A percentile compares a stretch with the other conserved stretches of the same genome.
Evolutionary conservation across 1,140 invertebrate species (phyloP).

Genomic region (Lepidotrigona ventralis): DNA sequence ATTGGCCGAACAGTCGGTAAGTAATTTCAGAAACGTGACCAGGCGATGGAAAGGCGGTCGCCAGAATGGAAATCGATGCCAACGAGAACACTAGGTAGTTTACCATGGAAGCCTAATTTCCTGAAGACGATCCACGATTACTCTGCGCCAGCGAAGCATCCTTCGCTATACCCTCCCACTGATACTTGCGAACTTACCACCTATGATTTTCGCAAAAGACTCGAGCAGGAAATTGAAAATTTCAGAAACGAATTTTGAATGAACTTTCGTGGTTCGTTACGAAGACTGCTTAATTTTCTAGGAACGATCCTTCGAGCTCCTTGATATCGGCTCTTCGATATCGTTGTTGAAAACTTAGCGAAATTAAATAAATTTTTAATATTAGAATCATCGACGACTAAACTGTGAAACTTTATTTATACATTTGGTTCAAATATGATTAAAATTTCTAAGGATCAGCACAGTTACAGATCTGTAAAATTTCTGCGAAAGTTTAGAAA

Average conservation of each 20-base stretch:
- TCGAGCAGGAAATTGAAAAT: not conserved
- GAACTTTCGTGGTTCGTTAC: not conserved
- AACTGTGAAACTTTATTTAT: no score
- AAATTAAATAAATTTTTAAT: not conserved
- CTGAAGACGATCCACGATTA: conserved; percentile 28
- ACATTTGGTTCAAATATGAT: no score
- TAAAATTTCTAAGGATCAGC: no score
- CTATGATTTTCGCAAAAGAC: not conserved
- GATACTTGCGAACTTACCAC: not conserved
- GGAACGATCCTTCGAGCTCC: not conserved
- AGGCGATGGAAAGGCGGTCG: conserved; percentile 44
- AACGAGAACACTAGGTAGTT: conserved; percentile 45
- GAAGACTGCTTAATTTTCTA: not conserved
- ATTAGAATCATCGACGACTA: no score
- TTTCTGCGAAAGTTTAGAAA: not conserved
- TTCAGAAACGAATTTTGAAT: not conserved
- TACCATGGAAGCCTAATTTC: conserved; percentile 52
- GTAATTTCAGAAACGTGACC: conserved; percentile 55
- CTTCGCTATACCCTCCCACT: not conserved
- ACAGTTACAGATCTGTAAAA: not conserved
- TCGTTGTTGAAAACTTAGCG: not conserved
- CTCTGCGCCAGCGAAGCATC: not conserved
- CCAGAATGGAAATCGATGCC: conserved; percentile 52
- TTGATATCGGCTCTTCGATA: not conserved
- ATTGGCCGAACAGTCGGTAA: conserved; percentile 56